Base-by-base conservation (phyloP, 2,797 vertebrate genomes). In the Anabas testudineus region DNA sequence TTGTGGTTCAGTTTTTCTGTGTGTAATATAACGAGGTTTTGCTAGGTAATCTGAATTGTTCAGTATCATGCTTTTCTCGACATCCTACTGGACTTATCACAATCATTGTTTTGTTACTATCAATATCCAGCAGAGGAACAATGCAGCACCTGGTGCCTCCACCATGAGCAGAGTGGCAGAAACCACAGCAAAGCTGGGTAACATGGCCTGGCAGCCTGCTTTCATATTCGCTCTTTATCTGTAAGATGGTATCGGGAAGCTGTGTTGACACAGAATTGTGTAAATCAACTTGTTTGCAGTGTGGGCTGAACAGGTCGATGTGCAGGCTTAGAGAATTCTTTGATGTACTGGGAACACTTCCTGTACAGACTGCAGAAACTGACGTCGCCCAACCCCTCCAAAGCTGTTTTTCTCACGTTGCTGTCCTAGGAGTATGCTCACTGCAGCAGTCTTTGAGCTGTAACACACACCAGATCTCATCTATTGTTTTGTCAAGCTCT, bases 241-340 rank as follows among this genome's bases (percentile, higher is more conserved):
- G 55, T 75, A 36, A 84, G 78, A 82, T 74, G 69, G 28, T 72
- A 84, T 85, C 71, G 3, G 49, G 53, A 61, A n/a, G 34, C 65
- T 21, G 36, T 80, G 80, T 88, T 86, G 81, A 87, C 81, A 74
- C 79, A 81, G 68, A 87, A 69, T 72, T 70, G 73, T 87, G 73
- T 81, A 83, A 88, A 88, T 87, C 66, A 22, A 37, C 75, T 76
- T 89, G 85, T 85, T 85, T 88, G 90, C 69, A 12, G 39, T 83
- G 71, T 64, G 82, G 82, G 80, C 67, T 69, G 60, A 85, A 37
- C 80, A 19, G 60, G 71, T 80, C 22, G 24, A 63, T 65, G 69
- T 67, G 67, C 24, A 8, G 55, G 60, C 56, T 69, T 7, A 10
- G 48, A 74, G 66, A 36, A 10, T 30, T 70, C 80, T 88, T 82